Base-by-base conservation (phyloP, 2,888 invertebrate species). In the Spodoptera exigua region DNA sequence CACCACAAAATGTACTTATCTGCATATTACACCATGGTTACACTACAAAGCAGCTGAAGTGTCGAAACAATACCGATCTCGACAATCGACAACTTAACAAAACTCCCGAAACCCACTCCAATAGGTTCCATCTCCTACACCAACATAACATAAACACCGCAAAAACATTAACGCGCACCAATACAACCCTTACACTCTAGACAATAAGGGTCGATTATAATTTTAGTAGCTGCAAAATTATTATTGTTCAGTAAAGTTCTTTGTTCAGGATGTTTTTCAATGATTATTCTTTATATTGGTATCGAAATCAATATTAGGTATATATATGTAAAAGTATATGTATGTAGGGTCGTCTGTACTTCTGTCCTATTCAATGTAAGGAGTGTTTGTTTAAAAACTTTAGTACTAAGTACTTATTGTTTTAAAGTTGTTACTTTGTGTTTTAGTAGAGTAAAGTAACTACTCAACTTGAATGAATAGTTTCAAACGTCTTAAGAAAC, bases 31-130 rank as follows among this genome's bases (percentile, higher is more conserved):
- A 74, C 52, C 41, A 65, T 79, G 68, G 76, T 78, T 73, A 77
- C 77, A 80, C 83, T 79, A 82, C 80, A 78, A 80, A 83, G 81
- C 86, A 83, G 83, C 78, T 72, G 69, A 77, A 89, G 88, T 86
- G 81, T 84, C 75, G 79, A 87, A 88, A 91, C 90, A 90, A 91
- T 88, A 82, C 82, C 81, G 65, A 79, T 80, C 83, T 85, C 82
- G 66, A 78, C 78, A 68, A 66, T 74, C 76, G 79, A 84, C 80
- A 79, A 82, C 82, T 81, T 81, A 74, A 78, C 80, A 78, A 81
- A 83, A 83, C 83, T 83, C 64, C 78, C 78, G 76, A 82, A 84
- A 84, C 80, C 81, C 85, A 84, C 88, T 89, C 78, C 77, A 85
- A 79, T 78, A 69, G 74, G 78, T 77, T 81, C 78, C 78, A 78